Evolutionary conservation across 37 sponge, comb jelly and placozoan species (phyloP), one percentile per base, ranked within the genome.

Genomic region (Beroe ovata): DNA sequence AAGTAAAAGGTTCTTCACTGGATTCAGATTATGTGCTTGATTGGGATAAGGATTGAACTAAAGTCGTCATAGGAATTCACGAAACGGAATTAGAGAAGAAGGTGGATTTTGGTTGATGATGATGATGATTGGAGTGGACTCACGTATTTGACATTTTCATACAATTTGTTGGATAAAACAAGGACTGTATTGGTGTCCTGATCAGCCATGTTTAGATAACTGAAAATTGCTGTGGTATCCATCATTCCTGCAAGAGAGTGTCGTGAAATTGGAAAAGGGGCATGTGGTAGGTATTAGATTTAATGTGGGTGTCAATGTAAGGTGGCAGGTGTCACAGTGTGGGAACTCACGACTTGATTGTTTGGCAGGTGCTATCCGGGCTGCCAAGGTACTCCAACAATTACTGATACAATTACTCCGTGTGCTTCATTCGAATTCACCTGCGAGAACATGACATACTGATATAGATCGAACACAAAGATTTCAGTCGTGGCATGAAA

Each of bases 221-320:
- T 33, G 30, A 66, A 32, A 30, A 66, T 66, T 66, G 69, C 69
- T 66, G 69, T 33, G 69, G 69, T 66, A 66, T 66, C 36, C 69
- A 66, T 66, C 69, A 18, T 61, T 61, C 22, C 28, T 26, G 22
- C 63, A 4, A 25, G 3, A 16, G 21, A 26, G 21, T 61, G 63
- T 61, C n/a, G n/a, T n/a, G n/a, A n/a, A n/a, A n/a, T n/a, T n/a
- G n/a, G n/a, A n/a, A n/a, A n/a, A n/a, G n/a, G n/a, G n/a, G n/a
- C n/a, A n/a, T n/a, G n/a, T n/a, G n/a, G n/a, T n/a, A n/a, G n/a
- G n/a, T n/a, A n/a, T n/a, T n/a, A n/a, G n/a, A n/a, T n/a, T n/a
- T n/a, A n/a, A n/a, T n/a, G n/a, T n/a, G n/a, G n/a, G n/a, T n/a
- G n/a, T n/a, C n/a, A n/a, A n/a, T n/a, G n/a, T n/a, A n/a, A n/a